Conservation (phyloP, 2,888 invertebrate genomes). For the Tenthredo amoena region DNA sequence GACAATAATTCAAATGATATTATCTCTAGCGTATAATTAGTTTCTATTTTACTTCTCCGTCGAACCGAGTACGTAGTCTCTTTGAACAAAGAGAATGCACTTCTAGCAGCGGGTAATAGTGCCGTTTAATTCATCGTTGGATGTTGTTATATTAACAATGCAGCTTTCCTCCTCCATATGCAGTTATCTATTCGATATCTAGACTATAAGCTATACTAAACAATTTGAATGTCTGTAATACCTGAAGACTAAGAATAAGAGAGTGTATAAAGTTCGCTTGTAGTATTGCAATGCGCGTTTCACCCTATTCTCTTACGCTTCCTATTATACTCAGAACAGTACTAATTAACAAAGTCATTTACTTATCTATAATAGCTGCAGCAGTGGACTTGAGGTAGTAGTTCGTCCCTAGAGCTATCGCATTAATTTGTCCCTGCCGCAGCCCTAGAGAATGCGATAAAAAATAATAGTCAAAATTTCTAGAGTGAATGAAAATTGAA, state of each 20-base stretch:
- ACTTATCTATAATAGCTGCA: conserved; percentile 67
- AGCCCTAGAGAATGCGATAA: background rate
- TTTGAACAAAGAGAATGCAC: background rate
- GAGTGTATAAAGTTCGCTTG: background rate
- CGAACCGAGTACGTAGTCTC: background rate
- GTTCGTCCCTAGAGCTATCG: conserved; percentile 44
- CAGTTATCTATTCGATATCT: conserved; percentile 24
- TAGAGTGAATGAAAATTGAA: background rate
- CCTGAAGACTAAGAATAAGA: background rate
- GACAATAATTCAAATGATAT: no score
- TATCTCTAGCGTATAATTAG: no score
- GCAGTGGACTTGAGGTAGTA: conserved; percentile 64
- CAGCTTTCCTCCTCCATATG: background rate
- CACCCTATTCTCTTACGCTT: conserved; percentile 62
- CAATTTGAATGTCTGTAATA: background rate
- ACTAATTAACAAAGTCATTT: conserved; percentile 74
- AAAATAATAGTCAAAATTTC: background rate
- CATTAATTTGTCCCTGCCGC: background rate
- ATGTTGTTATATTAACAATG: conserved; percentile 45
- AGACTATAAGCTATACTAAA: background rate
- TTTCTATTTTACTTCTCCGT: background rate
- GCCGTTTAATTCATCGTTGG: conserved; percentile 26
- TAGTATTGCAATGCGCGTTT: background rate
- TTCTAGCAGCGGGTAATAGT: background rate
- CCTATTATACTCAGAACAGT: conserved; percentile 67